Evolutionary conservation across 1,140 invertebrate genomes (phyloP), one percentile per base, ranked within the genome.

Genomic region (Hyles vespertilio): DNA sequence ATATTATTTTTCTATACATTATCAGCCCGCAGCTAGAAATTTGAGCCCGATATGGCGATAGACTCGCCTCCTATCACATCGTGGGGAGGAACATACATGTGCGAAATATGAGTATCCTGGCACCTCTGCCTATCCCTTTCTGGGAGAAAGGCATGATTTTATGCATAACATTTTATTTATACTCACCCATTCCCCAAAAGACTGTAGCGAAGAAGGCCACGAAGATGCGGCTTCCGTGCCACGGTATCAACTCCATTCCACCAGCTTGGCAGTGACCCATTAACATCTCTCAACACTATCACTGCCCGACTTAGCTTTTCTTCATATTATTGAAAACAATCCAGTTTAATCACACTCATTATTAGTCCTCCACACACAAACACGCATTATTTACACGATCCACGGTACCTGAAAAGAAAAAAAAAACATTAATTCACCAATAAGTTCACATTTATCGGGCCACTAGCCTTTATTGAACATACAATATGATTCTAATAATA

Each of bases 121-220:
- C 22, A 22, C 22, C 22, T 22, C 22, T 22, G 22, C 22, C 22
- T 22, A 22, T 2, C 22, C 22, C 22, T 22, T 22, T 22, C 22
- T 22, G 22, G 22, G 22, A 2, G 2, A 22, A 22, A 22, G 22
- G 22, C 22, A 2, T 22, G 22, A 22, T 22, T 22, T 22, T 22
- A 22, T 22, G 22, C 22, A 22, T 22, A 2, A 22, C 22, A 22
- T 22, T 1, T 10, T 10, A n/a, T 48, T 7, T 33, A 33, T 36
- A 72, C 81, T 83, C 61, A 87, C 84, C 84, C 69, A 87, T 81
- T 55, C 81, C 81, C 83, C 83, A 86, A 51, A 85, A 82, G 54
- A 78, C 70, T 2, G 75, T 79, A 56, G 80, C 79, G 55, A 86
- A 78, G 68, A 87, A 84, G 44, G 80, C 84, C 78, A 86, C 81